Evolutionary conservation across 1,140 invertebrate species (phyloP).

Genomic region (Drosophila sp.): DNA sequence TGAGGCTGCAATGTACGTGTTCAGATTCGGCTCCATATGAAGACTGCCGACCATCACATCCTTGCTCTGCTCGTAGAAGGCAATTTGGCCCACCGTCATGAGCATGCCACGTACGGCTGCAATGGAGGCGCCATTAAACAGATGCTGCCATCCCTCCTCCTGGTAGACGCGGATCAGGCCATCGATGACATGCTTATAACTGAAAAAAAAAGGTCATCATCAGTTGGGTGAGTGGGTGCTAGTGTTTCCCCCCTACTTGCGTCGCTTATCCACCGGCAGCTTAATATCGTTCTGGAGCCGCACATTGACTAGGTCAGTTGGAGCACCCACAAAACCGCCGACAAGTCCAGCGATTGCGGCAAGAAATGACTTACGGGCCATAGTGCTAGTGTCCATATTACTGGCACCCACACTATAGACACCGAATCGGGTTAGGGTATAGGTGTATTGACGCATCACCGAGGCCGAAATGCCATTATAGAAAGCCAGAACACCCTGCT

Average conservation of each 20-base stretch:
- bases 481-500: conserved; percentile 84
- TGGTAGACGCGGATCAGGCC: conserved; percentile 91
- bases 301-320: conserved; percentile 63
- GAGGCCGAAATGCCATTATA: conserved; percentile 69
- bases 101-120: conserved; percentile 94
- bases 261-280: conserved; percentile 63
- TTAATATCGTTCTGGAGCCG: conserved; percentile 66
- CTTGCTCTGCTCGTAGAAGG: conserved; percentile 94
- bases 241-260: conserved; percentile 85
- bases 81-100: conserved; percentile 98
- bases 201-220: conserved; percentile 95
- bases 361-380: conserved; percentile 40
- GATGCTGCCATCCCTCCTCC: conserved; percentile 91
- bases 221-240: conserved; percentile 85
- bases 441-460: conserved; percentile 60
- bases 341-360: conserved; percentile 31
- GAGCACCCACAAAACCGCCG: conserved; percentile 54
- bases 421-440: conserved; percentile 59
- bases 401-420: conserved; percentile 45
- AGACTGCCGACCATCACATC: conserved; percentile 10
- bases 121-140: conserved; percentile 95
- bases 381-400: conserved; percentile 44
- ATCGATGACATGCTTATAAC: conserved; percentile 98
- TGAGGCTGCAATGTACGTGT: conserved; percentile 83
- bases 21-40: conserved; percentile 31